Evolutionary conservation across 2,113 vertebrate species (phyloP).

Genomic region (Nibea albiflora): DNA sequence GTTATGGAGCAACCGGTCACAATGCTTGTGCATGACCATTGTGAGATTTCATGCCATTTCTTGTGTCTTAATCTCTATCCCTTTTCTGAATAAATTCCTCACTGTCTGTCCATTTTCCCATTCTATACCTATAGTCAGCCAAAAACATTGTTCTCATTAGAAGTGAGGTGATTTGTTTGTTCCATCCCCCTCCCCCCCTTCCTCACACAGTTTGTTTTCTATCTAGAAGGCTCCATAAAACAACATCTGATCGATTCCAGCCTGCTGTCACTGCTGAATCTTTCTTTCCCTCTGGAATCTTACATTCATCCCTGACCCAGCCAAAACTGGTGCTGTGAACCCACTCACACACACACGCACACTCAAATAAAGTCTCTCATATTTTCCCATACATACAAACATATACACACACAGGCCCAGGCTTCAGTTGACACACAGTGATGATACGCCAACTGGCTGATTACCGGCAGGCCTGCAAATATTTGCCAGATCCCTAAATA

Average conservation of each 20-base stretch:
- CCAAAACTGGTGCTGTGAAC: constrained; percentile 31
- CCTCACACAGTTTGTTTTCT: constrained; percentile 41
- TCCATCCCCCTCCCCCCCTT: constrained; percentile 3
- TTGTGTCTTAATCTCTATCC: background rate
- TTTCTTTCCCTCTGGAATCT: constrained; percentile 39
- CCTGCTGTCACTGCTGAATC: constrained; percentile 24
- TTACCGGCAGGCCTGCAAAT: constrained; percentile 59
- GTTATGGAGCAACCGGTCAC: background rate
- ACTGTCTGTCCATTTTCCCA: too few species aligned
- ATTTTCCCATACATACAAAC: background rate
- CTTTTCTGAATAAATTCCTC: too few species aligned
- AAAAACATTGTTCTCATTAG: constrained; percentile 21
- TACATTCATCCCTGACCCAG: constrained; percentile 49
- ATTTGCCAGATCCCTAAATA: constrained; percentile 65
- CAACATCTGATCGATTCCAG: constrained; percentile 55
- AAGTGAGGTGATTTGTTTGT: constrained; percentile 41
- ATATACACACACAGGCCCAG: background rate
- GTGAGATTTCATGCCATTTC: background rate
- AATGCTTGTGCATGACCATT: background rate
- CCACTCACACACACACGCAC: constrained; percentile 4
- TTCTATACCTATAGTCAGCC: constrained; percentile 11
- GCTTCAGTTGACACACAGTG: constrained; percentile 50
- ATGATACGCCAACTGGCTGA: constrained; percentile 66
- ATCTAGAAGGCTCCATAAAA: constrained; percentile 61
- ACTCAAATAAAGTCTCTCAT: constrained; percentile 3